phyloP scores from a whole-genome alignment of 2,797 vertebrate species.

The Rhynchotus rufescens region DNA sequence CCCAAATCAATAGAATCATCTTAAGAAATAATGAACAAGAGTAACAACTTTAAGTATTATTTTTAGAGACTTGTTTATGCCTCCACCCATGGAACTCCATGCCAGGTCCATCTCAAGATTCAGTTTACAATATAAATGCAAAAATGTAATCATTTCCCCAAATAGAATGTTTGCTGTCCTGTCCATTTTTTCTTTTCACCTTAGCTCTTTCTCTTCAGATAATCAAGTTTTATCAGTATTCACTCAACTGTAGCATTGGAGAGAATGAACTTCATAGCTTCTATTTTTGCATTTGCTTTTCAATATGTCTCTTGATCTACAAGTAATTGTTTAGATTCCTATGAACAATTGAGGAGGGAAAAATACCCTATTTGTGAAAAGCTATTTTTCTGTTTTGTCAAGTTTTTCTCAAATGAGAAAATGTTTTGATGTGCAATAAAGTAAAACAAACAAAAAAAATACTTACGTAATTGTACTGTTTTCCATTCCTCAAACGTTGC shows the following conservation, averaged over 20 bases:
- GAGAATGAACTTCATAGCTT: not conserved
- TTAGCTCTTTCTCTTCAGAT: not conserved
- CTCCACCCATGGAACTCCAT: not conserved
- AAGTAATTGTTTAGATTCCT: not conserved
- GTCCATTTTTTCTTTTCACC: not conserved
- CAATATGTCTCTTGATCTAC: not conserved
- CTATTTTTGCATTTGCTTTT: not conserved
- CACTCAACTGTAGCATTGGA: not conserved
- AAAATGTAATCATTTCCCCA: not conserved
- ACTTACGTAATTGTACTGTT: not conserved
- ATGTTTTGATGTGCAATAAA: not conserved
- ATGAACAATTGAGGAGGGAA: not conserved
- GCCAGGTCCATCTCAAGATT: not conserved
- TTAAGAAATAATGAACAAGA: not conserved
- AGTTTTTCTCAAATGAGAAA: not conserved
- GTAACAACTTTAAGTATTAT: not conserved
- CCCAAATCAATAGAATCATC: not conserved
- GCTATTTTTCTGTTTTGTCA: not conserved
- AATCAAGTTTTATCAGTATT: not conserved
- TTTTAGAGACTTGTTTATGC: not conserved
- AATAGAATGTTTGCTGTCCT: not conserved
- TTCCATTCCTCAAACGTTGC: not conserved
- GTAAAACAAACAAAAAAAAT: rapidly evolving
- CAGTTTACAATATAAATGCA: not conserved
- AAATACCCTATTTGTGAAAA: not conserved